These are phyloP conservation scores for Falco cherrug DNA, from an alignment of 2,797 vertebrate genomes.

Conservation along the genomic window DNA sequence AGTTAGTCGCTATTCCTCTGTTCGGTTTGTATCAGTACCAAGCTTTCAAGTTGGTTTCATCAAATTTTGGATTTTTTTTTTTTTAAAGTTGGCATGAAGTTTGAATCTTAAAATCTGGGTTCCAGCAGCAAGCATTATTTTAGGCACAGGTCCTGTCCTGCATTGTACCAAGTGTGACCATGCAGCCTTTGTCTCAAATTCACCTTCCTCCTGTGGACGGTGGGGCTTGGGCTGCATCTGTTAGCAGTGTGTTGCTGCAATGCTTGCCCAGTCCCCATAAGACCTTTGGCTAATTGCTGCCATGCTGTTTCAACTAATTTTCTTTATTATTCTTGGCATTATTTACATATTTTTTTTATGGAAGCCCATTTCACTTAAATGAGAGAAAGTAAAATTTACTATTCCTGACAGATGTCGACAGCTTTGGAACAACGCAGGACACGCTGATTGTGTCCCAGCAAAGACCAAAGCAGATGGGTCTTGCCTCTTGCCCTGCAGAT, in stretches of 20 bases:
- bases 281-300: not conserved
- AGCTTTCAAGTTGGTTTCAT: conserved; percentile 36
- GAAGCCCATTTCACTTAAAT: not conserved
- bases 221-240: not conserved
- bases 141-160: not conserved
- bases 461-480: not conserved
- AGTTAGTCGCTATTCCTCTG: conserved; percentile 9
- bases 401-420: not conserved
- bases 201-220: not conserved
- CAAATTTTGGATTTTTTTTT: not conserved
- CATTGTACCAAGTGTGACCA: not conserved
- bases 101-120: not conserved
- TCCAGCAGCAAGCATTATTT: not conserved
- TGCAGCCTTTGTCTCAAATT: not conserved
- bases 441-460: not conserved
- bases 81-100: not conserved
- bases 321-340: not conserved
- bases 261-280: not conserved
- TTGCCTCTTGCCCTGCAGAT: not conserved
- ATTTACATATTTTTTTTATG: not conserved
- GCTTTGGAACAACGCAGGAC: not conserved
- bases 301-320: not conserved
- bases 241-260: not conserved
- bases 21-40: conserved; percentile 7
- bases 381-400: not conserved